Evolutionary conservation across 2,113 vertebrate species (phyloP).

Genomic region (Solenodon paradoxus): DNA sequence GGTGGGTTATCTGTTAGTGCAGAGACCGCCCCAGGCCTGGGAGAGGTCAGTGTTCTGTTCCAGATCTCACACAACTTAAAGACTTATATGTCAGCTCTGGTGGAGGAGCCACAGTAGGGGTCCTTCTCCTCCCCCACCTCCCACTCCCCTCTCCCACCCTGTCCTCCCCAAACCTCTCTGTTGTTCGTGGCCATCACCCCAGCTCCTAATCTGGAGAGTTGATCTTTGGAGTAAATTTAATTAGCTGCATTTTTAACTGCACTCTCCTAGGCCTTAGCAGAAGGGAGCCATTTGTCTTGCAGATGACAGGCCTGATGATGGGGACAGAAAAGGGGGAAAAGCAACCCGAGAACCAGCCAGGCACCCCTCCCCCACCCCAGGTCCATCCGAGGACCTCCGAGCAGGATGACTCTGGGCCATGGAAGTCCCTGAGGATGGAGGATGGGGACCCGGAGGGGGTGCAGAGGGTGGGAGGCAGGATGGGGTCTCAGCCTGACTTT

Average conservation of each 20-base stretch:
- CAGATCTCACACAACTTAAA: neutral
- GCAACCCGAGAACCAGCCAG: too few species aligned
- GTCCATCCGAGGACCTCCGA: neutral
- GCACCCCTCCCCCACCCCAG: too few species aligned
- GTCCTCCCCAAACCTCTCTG: slow-evolving; percentile 42
- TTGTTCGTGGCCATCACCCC: slow-evolving; percentile 65
- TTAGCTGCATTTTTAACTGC: slow-evolving; percentile 63
- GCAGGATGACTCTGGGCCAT: neutral
- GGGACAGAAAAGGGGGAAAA: neutral
- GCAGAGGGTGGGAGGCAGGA: neutral
- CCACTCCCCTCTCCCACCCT: neutral
- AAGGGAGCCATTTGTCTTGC: slow-evolving; percentile 43
- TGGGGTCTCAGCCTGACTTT: neutral
- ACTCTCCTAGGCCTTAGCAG: slow-evolving; percentile 51
- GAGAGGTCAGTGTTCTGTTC: slow-evolving; percentile 9
- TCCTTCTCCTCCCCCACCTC: neutral
- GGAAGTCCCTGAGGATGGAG: neutral
- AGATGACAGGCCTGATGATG: slow-evolving; percentile 9
- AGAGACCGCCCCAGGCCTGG: neutral
- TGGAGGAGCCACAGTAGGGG: neutral
- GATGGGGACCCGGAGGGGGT: neutral
- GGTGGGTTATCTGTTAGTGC: neutral
- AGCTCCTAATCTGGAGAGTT: slow-evolving; percentile 38
- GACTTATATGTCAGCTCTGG: neutral
- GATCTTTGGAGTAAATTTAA: slow-evolving; percentile 70